Percentiles rank a stretch among this genome's conserved stretches.
Conservation (phyloP, 1,140 invertebrate species). For the Trichomalopsis sarcophagae region DNA sequence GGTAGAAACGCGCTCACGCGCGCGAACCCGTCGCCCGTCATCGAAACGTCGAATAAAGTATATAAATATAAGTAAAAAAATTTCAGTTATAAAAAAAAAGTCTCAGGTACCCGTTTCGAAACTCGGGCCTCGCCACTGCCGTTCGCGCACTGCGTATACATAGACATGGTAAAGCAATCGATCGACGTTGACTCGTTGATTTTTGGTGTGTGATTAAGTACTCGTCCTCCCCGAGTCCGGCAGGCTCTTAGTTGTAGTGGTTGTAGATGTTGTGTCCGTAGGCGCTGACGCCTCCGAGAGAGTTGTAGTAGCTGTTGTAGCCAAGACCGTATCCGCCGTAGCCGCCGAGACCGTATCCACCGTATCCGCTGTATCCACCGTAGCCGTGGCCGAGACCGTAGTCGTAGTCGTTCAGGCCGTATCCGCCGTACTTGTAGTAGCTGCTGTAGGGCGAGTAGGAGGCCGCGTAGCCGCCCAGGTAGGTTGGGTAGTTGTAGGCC, state of each 20-base stretch:
- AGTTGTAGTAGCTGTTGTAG: slow-evolving; percentile 53
- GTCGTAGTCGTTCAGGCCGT: slow-evolving; percentile 45
- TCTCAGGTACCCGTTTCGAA: not conserved
- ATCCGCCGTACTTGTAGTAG: slow-evolving; percentile 54
- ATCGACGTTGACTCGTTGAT: not conserved
- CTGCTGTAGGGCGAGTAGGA: slow-evolving; percentile 56
- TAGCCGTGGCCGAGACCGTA: slow-evolving; percentile 58
- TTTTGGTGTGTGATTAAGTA: not conserved
- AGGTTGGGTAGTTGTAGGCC: slow-evolving; percentile 46
- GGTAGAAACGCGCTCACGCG: not conserved
- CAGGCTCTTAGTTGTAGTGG: slow-evolving; percentile 45
- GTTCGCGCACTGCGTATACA: not conserved
- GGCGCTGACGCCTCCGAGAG: slow-evolving; percentile 37
- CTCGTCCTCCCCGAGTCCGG: not conserved
- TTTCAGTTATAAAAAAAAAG: not conserved
- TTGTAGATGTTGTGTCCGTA: slow-evolving; percentile 55
- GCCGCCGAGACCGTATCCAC: slow-evolving; percentile 55
- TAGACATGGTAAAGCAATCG: not conserved
- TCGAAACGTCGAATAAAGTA: not conserved
- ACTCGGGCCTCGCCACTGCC: not conserved
- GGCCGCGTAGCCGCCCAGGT: slow-evolving; percentile 47
- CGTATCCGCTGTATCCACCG: slow-evolving; percentile 54
- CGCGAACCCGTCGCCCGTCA: not conserved
- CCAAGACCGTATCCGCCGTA: slow-evolving; percentile 58
- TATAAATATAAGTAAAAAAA: not conserved